Evolutionary conservation across 2,888 invertebrate species (phyloP).

Genomic region (Drosophila fulvimacula): DNA sequence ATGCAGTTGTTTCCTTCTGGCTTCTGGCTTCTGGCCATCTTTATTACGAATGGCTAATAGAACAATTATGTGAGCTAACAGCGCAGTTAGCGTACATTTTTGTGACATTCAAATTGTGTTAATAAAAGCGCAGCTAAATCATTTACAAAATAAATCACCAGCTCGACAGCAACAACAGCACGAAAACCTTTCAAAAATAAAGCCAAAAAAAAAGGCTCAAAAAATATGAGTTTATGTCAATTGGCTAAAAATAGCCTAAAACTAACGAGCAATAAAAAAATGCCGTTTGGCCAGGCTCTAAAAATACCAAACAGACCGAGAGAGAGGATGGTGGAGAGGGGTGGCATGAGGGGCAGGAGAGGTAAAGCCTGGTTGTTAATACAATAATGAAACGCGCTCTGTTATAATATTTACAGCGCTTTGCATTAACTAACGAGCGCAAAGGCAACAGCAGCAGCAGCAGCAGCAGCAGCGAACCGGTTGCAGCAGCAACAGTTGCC

Average conservation of each 20-base stretch:
- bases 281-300: slow-evolving; percentile 35
- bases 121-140: slow-evolving; percentile 50
- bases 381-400: slow-evolving; percentile 75
- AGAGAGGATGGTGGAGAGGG: neutral
- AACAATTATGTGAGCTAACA: slow-evolving; percentile 9
- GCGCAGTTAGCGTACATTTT: slow-evolving; percentile 4
- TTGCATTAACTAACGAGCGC: slow-evolving; percentile 80
- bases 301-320: slow-evolving; percentile 14
- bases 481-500: slow-evolving; percentile 20
- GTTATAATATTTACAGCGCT: slow-evolving; percentile 78
- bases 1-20: neutral
- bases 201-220: slow-evolving; percentile 3
- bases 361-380: slow-evolving; percentile 53
- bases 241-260: slow-evolving; percentile 52
- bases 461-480: slow-evolving; percentile 1
- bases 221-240: slow-evolving; percentile 51
- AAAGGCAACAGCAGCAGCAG: slow-evolving; percentile 22
- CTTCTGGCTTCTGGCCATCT: neutral
- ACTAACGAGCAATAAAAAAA: slow-evolving; percentile 21
- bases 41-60: slow-evolving; percentile 10
- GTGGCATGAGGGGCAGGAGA: neutral
- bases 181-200: slow-evolving; percentile 37
- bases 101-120: slow-evolving; percentile 31
- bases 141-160: slow-evolving; percentile 42
- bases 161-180: slow-evolving; percentile 6